phyloP scores from a whole-genome alignment of 2,888 invertebrate species.

The Nasonovia ribisnigri region DNA sequence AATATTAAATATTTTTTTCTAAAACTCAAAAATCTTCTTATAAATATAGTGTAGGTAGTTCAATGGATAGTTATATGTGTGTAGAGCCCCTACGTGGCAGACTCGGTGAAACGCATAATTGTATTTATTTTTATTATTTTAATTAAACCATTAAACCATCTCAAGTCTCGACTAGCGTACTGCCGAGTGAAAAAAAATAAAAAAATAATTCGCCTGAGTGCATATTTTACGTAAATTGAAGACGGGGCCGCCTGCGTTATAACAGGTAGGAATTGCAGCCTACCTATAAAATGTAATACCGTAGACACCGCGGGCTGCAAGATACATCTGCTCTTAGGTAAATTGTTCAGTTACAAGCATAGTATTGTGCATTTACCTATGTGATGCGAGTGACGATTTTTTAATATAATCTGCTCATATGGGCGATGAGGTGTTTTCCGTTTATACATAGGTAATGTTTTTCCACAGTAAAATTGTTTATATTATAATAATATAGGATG shows the following conservation, averaged over 20 bases:
- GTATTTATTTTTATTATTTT: neutral
- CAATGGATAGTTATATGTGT: neutral
- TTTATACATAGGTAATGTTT: neutral
- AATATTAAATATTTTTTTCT: neutral
- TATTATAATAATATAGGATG: neutral
- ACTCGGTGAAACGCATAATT: neutral
- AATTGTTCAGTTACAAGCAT: neutral
- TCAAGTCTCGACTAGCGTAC: neutral
- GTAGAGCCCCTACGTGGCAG: neutral
- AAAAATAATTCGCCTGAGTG: neutral
- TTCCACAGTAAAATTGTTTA: neutral
- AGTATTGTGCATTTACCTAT: neutral
- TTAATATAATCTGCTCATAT: neutral
- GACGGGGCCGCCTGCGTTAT: neutral
- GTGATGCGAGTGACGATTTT: neutral
- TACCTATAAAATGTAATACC: neutral
- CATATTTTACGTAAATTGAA: neutral
- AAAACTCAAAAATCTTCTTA: neutral
- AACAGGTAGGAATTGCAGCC: neutral
- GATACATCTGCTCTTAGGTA: neutral
- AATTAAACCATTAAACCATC: neutral
- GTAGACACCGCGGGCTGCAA: neutral
- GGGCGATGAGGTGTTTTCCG: neutral
- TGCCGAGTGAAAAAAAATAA: neutral
- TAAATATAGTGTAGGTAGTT: neutral